Conservation (phyloP, 2,113 vertebrate species). For the Mesocricetus auratus region DNA sequence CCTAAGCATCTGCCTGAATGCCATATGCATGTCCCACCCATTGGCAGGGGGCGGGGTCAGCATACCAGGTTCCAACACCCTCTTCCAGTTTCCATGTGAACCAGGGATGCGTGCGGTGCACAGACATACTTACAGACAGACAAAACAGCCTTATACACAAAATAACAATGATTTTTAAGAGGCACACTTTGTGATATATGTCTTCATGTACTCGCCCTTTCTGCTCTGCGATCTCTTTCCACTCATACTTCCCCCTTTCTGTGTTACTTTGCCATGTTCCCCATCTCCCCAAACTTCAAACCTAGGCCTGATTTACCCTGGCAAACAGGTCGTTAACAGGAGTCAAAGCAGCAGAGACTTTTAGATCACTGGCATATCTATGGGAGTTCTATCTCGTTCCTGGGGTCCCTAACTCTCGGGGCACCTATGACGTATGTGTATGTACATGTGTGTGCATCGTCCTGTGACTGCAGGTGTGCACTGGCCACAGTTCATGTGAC, state of each 20-base stretch:
- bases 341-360: neutral
- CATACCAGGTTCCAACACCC: too few relatives aligned
- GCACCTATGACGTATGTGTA: neutral
- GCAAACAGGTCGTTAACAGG: neutral
- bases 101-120: neutral
- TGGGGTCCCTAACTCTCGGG: neutral
- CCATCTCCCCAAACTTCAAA: neutral
- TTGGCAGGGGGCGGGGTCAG: too few relatives aligned
- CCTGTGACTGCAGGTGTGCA: too few relatives aligned
- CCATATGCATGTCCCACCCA: too few relatives aligned
- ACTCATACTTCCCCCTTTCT: neutral
- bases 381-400: neutral
- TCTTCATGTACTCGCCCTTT: neutral
- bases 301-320: neutral
- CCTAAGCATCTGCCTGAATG: too few relatives aligned
- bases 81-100: neutral
- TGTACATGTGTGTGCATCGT: neutral
- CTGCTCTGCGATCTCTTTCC: neutral
- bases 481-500: neutral
- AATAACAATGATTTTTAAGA: neutral
- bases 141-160: neutral
- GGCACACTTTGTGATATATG: neutral
- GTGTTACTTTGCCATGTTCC: neutral
- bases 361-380: neutral
- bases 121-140: neutral